A percentile compares a stretch with the other conserved stretches of the same genome.
These are phyloP conservation scores for Girardinichthys multiradiatus DNA, from an alignment of 2,113 vertebrate species.

Conservation along the genomic window DNA sequence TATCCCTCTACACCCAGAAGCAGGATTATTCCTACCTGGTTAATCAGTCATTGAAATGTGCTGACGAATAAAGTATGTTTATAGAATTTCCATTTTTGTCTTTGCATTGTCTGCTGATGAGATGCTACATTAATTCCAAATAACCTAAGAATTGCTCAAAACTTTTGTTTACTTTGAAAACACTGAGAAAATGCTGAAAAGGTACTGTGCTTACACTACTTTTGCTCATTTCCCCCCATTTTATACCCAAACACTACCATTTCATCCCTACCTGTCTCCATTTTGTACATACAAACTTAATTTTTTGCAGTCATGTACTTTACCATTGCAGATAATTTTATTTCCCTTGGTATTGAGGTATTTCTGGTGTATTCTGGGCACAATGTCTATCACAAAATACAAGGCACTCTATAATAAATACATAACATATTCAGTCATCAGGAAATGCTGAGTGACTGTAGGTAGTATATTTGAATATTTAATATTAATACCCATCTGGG, in stretches of 20 bases:
- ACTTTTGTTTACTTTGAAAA: not conserved
- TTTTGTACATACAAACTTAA: too few species aligned
- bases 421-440: not conserved
- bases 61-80: not conserved
- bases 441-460: not conserved
- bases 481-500: conserved; percentile 11
- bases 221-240: too few species aligned
- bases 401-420: not conserved
- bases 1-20: not conserved
- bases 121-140: not conserved
- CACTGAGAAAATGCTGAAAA: not conserved
- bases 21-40: not conserved
- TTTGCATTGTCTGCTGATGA: not conserved
- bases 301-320: too few species aligned
- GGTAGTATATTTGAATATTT: conserved; percentile 7
- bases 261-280: too few species aligned
- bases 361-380: too few species aligned
- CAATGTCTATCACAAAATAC: too few species aligned
- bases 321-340: too few species aligned
- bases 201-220: not conserved
- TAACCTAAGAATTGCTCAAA: not conserved
- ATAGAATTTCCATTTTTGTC: not conserved
- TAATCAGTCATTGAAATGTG: not conserved
- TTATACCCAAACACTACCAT: too few species aligned
- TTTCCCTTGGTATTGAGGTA: too few species aligned